These are phyloP conservation scores for Stenolophus ochropezus DNA, from an alignment of 2,888 invertebrate species.

Conservation along the genomic window DNA sequence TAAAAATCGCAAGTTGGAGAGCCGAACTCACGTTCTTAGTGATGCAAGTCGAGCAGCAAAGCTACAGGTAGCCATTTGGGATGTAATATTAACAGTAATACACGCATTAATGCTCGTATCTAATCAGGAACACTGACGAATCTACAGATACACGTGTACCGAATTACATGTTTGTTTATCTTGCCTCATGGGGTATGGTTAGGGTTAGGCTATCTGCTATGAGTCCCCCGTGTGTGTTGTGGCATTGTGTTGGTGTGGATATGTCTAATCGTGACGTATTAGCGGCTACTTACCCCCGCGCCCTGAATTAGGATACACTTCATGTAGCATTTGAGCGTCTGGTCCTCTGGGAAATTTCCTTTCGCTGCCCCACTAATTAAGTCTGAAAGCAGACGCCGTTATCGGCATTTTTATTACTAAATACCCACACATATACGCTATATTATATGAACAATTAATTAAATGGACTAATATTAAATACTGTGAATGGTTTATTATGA, in stretches of 20 bases:
- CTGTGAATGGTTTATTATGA: too few relatives aligned
- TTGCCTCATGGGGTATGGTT: neutral
- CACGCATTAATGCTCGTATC: too few relatives aligned
- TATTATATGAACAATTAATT: neutral
- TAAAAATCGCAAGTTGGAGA: too few relatives aligned
- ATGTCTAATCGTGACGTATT: neutral
- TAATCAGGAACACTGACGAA: too few relatives aligned
- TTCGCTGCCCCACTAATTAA: conserved; percentile 5
- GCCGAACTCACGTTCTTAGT: too few relatives aligned
- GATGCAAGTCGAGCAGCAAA: too few relatives aligned
- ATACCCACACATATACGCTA: neutral
- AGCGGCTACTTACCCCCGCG: conserved; percentile 42
- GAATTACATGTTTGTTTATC: neutral
- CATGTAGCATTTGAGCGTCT: conserved; percentile 55
- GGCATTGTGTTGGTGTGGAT: neutral
- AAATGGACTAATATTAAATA: too few relatives aligned
- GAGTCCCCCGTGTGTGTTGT: neutral
- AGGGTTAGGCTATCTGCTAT: too few relatives aligned
- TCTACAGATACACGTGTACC: too few relatives aligned
- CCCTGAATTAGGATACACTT: conserved; percentile 50
- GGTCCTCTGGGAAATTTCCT: conserved; percentile 50
- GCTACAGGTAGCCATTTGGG: too few relatives aligned
- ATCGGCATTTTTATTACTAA: neutral
- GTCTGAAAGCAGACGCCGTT: conserved; percentile 31
- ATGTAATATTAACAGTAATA: too few relatives aligned